Conservation (phyloP, 2,113 vertebrate species). For the Cebidichthys violaceus region DNA sequence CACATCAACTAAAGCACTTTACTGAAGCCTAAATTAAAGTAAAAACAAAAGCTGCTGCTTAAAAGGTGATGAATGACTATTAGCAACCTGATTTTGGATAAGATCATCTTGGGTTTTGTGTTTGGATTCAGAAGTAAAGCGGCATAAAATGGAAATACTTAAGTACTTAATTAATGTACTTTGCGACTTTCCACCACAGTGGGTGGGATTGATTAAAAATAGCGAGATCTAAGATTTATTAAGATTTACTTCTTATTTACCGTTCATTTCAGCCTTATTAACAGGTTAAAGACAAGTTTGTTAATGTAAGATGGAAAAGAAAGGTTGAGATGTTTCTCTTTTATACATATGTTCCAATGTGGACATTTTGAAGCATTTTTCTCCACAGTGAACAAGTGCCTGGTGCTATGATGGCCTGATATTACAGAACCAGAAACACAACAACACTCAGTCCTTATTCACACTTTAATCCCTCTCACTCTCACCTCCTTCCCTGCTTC, state of each 20-base stretch:
- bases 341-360: background rate
- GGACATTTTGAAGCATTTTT: background rate
- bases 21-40: background rate
- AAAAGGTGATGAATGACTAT: background rate
- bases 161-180: background rate
- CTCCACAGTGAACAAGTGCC: constrained; percentile 10
- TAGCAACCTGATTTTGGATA: background rate
- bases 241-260: background rate
- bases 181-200: background rate
- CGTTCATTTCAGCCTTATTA: background rate
- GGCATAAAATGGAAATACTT: background rate
- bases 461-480: constrained; percentile 21
- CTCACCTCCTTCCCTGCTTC: background rate
- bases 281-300: background rate
- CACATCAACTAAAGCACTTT: background rate
- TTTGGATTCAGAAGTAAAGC: background rate
- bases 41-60: background rate
- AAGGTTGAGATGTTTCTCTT: background rate
- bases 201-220: background rate
- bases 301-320: background rate
- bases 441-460: constrained; percentile 2
- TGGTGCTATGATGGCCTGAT: background rate
- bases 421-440: background rate
- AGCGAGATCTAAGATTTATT: background rate
- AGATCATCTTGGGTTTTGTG: background rate